Evolutionary conservation across 1,140 invertebrate genomes (phyloP).

Genomic region (Neodiprion virginianus): DNA sequence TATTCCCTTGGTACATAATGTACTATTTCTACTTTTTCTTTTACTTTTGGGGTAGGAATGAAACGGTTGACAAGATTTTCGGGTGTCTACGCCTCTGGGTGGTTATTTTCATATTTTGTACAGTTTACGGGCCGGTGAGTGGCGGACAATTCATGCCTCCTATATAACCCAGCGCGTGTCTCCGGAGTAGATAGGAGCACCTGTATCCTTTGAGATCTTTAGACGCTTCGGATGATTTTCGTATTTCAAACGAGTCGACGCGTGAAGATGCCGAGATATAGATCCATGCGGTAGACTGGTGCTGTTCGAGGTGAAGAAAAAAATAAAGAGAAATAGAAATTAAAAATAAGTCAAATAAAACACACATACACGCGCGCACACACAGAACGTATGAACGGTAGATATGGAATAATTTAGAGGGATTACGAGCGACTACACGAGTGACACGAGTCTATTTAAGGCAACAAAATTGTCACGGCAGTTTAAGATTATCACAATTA

Average conservation of each 20-base stretch:
- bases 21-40: no score
- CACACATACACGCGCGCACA: neutral
- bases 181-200: neutral
- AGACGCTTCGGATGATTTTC: neutral
- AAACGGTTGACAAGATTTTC: no score
- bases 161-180: neutral
- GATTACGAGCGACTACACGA: neutral
- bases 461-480: neutral
- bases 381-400: neutral
- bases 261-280: neutral
- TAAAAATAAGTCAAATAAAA: neutral
- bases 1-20: no score
- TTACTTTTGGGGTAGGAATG: no score
- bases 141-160: slow-evolving; percentile 27
- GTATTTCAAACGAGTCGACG: slow-evolving; percentile 2
- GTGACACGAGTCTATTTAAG: slow-evolving; percentile 2
- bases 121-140: slow-evolving; percentile 46
- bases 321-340: neutral
- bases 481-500: neutral
- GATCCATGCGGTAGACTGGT: neutral
- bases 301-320: neutral
- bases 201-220: slow-evolving; percentile 5
- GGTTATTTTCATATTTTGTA: slow-evolving; percentile 47
- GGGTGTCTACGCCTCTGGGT: neutral
- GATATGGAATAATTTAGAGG: slow-evolving; percentile 1